Evolutionary conservation across 2,888 invertebrate species (phyloP), one percentile per base, ranked within the genome.

Genomic region (Parnassius mnemosyne): DNA sequence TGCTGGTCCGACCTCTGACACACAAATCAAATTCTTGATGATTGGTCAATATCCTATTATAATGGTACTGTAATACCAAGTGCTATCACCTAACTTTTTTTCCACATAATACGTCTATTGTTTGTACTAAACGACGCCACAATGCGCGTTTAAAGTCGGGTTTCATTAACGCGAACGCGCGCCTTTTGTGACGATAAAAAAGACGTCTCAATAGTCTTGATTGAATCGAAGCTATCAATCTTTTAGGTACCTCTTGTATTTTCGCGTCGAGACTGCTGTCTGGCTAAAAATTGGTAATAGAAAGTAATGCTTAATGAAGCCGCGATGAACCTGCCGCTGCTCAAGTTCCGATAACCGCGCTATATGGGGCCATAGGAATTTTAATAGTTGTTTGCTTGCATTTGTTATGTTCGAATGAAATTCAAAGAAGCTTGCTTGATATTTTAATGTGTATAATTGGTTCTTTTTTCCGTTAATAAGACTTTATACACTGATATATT

Each of bases 81-180:
- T 74, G 76, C 79, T 81, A 84, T 83, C 83, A 80, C 82, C 79
- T 79, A 69, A 77, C 77, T 81, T 76, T 75, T 84, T 83, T 82
- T 81, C 76, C 83, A 76, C 72, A 73, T 83, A 83, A 86, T 83
- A 83, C 81, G 70, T 73, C 88, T 78, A 89, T 89, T 89, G 89
- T 89, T 87, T 87, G 85, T 77, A 73, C 83, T 82, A 80, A 84
- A 76, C 73, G 80, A 83, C 80, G 83, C 80, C 77, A 79, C 76
- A 77, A 70, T 69, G 66, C 61, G 65, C 64, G 65, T 58, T 81
- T 80, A 81, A 75, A 69, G 71, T 61, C 54, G 56, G 59, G 75
- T 80, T 77, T 69, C 69, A 55, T 64, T 60, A 52, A 49, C 13
- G 69, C 74, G 73, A 68, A 64, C 20, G 61, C 65, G 34, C 1